These are phyloP conservation scores for Odontocerum albicorne DNA, from an alignment of 2,888 invertebrate species.

Conservation along the genomic window DNA sequence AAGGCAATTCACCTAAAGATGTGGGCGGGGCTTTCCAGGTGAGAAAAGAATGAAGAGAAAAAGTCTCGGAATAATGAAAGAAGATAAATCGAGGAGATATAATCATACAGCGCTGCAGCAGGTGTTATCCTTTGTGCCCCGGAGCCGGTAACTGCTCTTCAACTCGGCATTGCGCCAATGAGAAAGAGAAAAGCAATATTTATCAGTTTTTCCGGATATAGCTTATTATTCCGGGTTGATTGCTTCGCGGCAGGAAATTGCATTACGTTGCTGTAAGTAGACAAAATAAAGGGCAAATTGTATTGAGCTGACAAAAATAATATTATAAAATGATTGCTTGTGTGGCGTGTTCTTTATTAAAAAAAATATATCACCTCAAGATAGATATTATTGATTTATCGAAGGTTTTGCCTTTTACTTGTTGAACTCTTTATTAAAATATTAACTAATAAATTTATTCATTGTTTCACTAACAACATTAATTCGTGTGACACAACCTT, in stretches of 20 bases:
- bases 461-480: too few species aligned
- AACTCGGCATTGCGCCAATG: slow-evolving; percentile 14
- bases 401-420: too few species aligned
- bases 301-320: too few species aligned
- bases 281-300: too few species aligned
- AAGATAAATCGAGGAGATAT: slow-evolving; percentile 28
- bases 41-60: slow-evolving; percentile 14
- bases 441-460: too few species aligned
- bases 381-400: too few species aligned
- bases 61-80: slow-evolving; percentile 12
- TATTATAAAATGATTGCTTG: too few species aligned
- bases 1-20: too few species aligned
- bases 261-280: slow-evolving; percentile 8
- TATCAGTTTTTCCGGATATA: slow-evolving; percentile 34
- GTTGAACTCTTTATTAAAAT: too few species aligned
- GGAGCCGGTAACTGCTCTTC: slow-evolving; percentile 33
- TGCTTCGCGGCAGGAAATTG: slow-evolving; percentile 24
- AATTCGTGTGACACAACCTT: too few species aligned
- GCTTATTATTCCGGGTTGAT: slow-evolving; percentile 33
- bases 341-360: too few species aligned
- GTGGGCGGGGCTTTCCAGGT: slow-evolving; percentile 9
- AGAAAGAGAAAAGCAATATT: slow-evolving; percentile 18
- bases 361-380: too few species aligned
- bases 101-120: slow-evolving; percentile 18
- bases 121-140: slow-evolving; percentile 30